phyloP scores from a whole-genome alignment of 2,888 invertebrate genomes.

The Harmothoe impar region DNA sequence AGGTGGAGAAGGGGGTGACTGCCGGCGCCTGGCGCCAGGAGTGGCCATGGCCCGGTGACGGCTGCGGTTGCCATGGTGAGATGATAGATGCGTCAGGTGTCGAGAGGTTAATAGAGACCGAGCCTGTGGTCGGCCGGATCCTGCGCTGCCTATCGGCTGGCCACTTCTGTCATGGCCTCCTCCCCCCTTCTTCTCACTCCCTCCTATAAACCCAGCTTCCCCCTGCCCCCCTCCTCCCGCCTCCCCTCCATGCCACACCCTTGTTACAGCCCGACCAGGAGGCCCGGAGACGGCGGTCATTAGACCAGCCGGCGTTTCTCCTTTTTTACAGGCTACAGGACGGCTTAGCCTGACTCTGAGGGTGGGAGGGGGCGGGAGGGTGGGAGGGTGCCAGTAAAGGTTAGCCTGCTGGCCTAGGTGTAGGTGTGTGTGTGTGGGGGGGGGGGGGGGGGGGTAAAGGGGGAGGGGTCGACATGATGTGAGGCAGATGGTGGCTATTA shows the following conservation, averaged over 20 bases:
- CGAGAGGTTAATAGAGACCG: constrained; percentile 24
- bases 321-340: neutral
- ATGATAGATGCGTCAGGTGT: constrained; percentile 31
- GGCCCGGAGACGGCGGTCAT: neutral
- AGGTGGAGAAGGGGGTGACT: constrained; percentile 30
- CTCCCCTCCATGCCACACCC: neutral
- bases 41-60: neutral
- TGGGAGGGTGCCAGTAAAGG: neutral
- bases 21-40: neutral
- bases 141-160: neutral
- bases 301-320: neutral
- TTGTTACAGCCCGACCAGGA: neutral
- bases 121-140: constrained; percentile 24
- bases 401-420: too few relatives aligned
- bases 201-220: too few relatives aligned
- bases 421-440: neutral
- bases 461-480: constrained; percentile 14
- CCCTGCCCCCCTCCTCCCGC: neutral
- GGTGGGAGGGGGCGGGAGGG: neutral
- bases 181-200: neutral
- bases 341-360: neutral
- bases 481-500: constrained; percentile 9
- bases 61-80: constrained; percentile 28
- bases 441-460: neutral
- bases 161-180: neutral